Percentiles rank a stretch among this genome's conserved stretches.
phyloP scores from a whole-genome alignment of 2,113 vertebrate species.

The Azemiops feae region DNA sequence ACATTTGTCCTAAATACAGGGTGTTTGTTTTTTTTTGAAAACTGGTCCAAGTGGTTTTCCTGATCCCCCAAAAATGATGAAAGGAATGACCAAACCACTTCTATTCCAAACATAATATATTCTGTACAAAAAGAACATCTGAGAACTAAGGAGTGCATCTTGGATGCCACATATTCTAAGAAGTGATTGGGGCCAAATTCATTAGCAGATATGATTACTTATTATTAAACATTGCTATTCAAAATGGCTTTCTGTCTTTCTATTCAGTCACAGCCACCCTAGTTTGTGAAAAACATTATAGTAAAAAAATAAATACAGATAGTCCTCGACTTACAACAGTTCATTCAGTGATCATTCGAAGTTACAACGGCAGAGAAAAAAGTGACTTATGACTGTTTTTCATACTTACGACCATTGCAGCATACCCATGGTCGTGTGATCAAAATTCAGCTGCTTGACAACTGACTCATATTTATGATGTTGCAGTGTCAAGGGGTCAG shows the following conservation, averaged over 20 bases:
- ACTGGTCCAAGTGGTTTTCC: neutral
- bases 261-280: neutral
- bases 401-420: neutral
- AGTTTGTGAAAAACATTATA: neutral
- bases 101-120: neutral
- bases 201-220: neutral
- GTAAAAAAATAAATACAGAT: neutral
- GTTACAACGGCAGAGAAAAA: neutral
- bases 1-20: neutral
- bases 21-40: neutral
- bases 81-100: neutral
- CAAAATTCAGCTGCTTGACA: neutral
- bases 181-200: neutral
- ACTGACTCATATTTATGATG: neutral
- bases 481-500: neutral
- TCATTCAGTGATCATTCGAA: neutral
- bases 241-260: neutral
- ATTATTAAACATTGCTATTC: neutral
- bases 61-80: neutral
- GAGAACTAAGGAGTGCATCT: neutral
- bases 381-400: neutral
- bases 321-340: neutral
- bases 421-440: neutral
- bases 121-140: neutral
- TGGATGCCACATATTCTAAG: neutral